These are phyloP conservation scores for Microtus oregoni DNA, from an alignment of 2,113 vertebrate genomes.

Conservation along the genomic window DNA sequence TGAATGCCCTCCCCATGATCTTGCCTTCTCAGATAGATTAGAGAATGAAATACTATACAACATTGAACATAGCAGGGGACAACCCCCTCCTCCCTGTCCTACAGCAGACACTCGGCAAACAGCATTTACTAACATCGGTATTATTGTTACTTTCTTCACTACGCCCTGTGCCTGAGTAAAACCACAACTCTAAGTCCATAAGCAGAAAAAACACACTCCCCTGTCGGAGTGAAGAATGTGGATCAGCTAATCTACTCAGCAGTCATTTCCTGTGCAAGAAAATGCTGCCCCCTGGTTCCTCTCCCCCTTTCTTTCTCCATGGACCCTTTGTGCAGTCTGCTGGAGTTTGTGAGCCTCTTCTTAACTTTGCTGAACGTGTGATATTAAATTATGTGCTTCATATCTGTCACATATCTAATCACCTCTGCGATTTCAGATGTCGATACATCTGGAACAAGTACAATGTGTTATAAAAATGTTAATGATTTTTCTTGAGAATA, in stretches of 20 bases:
- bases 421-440: neutral
- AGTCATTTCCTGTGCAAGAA: neutral
- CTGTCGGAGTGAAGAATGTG: neutral
- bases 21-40: neutral
- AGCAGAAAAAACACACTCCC: neutral
- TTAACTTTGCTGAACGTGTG: neutral
- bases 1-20: neutral
- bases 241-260: neutral
- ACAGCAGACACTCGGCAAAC: neutral
- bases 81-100: neutral
- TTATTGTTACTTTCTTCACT: neutral
- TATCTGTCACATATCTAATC: neutral
- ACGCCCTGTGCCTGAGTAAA: neutral
- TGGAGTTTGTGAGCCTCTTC: neutral
- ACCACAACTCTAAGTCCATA: neutral
- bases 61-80: neutral
- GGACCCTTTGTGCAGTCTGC: neutral
- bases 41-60: neutral
- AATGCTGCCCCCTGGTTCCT: neutral
- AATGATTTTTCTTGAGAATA: neutral
- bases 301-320: neutral
- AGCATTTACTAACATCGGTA: neutral
- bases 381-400: neutral
- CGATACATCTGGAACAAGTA: neutral
- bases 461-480: neutral